Conservation (phyloP, 1,140 invertebrate genomes). For the Hyles vespertilio region DNA sequence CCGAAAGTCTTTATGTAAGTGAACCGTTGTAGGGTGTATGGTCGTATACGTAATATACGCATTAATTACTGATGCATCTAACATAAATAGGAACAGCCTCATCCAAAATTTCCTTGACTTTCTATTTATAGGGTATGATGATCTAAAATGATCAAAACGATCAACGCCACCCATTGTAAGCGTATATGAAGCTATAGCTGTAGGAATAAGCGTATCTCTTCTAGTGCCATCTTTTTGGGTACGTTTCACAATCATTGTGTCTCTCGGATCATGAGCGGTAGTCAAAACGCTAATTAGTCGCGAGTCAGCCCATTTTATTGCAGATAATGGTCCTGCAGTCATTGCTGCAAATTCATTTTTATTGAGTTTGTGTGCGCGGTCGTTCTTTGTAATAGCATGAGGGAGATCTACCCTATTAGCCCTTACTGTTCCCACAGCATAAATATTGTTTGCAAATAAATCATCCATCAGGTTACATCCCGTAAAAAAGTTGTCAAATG, state of each 20-base stretch:
- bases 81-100: slow-evolving; percentile 19
- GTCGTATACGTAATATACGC: slow-evolving; percentile 35
- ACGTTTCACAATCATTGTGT: slow-evolving; percentile 28
- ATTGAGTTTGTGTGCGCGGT: not conserved
- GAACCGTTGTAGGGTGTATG: slow-evolving; percentile 17
- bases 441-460: slow-evolving; percentile 18
- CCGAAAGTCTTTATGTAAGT: slow-evolving; percentile 28
- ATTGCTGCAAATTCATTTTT: slow-evolving; percentile 30
- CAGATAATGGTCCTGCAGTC: slow-evolving; percentile 30
- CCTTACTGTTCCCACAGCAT: slow-evolving; percentile 19
- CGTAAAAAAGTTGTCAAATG: slow-evolving; percentile 31
- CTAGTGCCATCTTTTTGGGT: slow-evolving; percentile 37
- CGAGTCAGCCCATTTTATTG: slow-evolving; percentile 38
- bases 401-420: slow-evolving; percentile 10
- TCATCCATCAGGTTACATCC: slow-evolving; percentile 12
- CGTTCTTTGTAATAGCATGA: no score
- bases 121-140: slow-evolving; percentile 21
- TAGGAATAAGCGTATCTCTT: slow-evolving; percentile 25
- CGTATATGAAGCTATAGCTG: slow-evolving; percentile 34
- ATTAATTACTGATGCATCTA: slow-evolving; percentile 31
- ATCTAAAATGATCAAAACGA: slow-evolving; percentile 35
- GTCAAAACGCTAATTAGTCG: slow-evolving; percentile 30
- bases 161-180: slow-evolving; percentile 36
- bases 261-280: slow-evolving; percentile 33
- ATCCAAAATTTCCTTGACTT: slow-evolving; percentile 22